Evolutionary conservation across 2,888 invertebrate genomes (phyloP).

Genomic region (Drosophila nr. perissopoda): DNA sequence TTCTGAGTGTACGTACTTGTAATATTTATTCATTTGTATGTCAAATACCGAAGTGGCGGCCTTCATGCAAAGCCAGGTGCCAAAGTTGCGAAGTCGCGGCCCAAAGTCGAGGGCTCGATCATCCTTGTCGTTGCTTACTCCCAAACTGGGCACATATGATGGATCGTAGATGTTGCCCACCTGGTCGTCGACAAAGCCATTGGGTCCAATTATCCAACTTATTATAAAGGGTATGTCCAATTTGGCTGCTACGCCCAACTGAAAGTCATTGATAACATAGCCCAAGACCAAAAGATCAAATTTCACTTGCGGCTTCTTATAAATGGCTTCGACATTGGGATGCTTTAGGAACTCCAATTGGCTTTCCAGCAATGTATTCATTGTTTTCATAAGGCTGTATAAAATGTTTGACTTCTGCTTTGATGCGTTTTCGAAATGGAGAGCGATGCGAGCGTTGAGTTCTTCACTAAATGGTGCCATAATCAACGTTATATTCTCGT

Average conservation of each 20-base stretch:
- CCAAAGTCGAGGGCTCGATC: conserved; percentile 40
- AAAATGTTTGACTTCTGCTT: conserved; percentile 26
- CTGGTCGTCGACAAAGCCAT: conserved; percentile 53
- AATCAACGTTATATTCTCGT: conserved; percentile 69
- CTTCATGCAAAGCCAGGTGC: conserved; percentile 17
- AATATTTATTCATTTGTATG: conserved; percentile 30
- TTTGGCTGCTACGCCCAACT: conserved; percentile 81
- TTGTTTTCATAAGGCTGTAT: accelerated
- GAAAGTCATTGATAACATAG: conserved; percentile 77
- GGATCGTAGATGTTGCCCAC: conserved; percentile 78
- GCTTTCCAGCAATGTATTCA: conserved; percentile 23
- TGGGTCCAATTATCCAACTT: conserved; percentile 67
- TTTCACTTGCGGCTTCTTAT: conserved; percentile 60
- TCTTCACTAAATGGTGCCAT: conserved; percentile 55
- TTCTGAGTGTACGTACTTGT: conserved; percentile 37
- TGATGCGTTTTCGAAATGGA: conserved; percentile 33
- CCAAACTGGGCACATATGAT: conserved; percentile 64
- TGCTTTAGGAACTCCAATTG: conserved; percentile 70
- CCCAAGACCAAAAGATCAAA: conserved; percentile 82
- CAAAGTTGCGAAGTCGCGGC: conserved; percentile 48
- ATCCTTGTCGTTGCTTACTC: neutral
- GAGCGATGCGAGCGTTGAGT: neutral
- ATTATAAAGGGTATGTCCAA: conserved; percentile 80
- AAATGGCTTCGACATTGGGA: conserved; percentile 65
- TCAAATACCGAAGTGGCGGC: conserved; percentile 3